Base-by-base conservation (phyloP, 2,113 vertebrate species). In the Theropithecus gelada region DNA sequence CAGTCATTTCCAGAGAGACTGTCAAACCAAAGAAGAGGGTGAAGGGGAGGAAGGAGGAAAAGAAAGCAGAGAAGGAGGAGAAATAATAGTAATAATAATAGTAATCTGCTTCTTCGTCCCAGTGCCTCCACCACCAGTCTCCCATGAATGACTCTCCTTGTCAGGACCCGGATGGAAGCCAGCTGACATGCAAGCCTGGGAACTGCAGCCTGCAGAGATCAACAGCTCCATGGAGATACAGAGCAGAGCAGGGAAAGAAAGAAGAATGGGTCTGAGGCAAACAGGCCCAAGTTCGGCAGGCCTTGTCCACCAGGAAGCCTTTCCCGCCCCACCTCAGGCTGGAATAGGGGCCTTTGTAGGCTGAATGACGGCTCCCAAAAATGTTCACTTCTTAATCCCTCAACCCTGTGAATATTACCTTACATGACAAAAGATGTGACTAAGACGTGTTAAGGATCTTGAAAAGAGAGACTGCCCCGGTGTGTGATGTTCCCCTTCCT, bases 221-320 rank as follows among this genome's bases (percentile, higher is more conserved):
- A 35, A 5, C 11, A 2, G 2, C 32, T 3, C 18, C 18, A 25
- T 0, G 12, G 3, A 52, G 35, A 17, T 20, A 4, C 3, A 40
- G 57, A 83, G 23, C 10, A n/a, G 55, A 27, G n/a, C 10, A 48
- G n/a, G 6, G 8, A 20, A 45, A 5, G 6, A 20, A 7, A 0
- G 0, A 38, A 75, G 16, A 85, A 38, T 3, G 9, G 16, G 59
- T 35, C 35, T 45, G 43, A 85, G 30, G 32, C 17, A 88, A 57
- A 25, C 1, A 48, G 38, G 30, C 23, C 75, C 7, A 43, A 27
- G 17, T 7, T 3, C 9, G 20, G 38, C 0, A 13, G 23, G 20
- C 11, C 22, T 52, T 45, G n/a, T 93, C 27, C 48, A 27, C 43
- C 6, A 68, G 82, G n/a, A 88, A 64, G 7, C 16, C 55, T 87